Evolutionary conservation across 2,797 vertebrate species (phyloP).

Genomic region (Ciconia nigra): DNA sequence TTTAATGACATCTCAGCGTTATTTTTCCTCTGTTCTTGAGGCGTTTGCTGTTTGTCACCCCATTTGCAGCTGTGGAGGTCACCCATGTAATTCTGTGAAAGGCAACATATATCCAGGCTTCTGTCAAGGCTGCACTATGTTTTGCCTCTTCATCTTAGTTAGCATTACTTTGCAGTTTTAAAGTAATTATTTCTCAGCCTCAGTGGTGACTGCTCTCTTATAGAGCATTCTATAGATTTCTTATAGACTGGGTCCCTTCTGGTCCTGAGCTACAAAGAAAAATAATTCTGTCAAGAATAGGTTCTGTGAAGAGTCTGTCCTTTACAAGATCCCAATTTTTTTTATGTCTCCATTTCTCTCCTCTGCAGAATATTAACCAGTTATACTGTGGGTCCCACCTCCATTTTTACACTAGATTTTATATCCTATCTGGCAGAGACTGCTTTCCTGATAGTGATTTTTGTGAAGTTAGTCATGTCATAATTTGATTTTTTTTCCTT

Average conservation of each 20-base stretch:
- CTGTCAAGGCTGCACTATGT: neutral
- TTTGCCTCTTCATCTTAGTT: neutral
- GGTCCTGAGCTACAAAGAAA: neutral
- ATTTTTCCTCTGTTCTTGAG: neutral
- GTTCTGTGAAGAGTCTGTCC: neutral
- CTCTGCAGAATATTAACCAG: neutral
- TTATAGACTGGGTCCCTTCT: neutral
- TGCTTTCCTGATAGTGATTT: neutral
- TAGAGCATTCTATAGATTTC: too few relatives aligned
- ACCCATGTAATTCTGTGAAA: neutral
- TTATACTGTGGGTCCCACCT: neutral
- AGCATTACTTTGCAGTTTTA: neutral
- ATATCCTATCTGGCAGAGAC: neutral
- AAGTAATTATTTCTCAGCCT: neutral
- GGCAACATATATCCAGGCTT: neutral
- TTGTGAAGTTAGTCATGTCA: neutral
- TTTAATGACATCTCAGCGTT: neutral
- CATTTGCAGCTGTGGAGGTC: neutral
- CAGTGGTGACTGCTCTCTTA: neutral
- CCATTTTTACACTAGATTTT: neutral
- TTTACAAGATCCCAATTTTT: neutral
- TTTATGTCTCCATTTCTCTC: neutral
- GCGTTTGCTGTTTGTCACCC: neutral
- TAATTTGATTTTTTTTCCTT: neutral
- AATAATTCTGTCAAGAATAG: neutral